A percentile compares a stretch with the other conserved stretches of the same genome.
Evolutionary conservation across 1,140 invertebrate genomes (phyloP).

Genomic region (Drosophila simulans): DNA sequence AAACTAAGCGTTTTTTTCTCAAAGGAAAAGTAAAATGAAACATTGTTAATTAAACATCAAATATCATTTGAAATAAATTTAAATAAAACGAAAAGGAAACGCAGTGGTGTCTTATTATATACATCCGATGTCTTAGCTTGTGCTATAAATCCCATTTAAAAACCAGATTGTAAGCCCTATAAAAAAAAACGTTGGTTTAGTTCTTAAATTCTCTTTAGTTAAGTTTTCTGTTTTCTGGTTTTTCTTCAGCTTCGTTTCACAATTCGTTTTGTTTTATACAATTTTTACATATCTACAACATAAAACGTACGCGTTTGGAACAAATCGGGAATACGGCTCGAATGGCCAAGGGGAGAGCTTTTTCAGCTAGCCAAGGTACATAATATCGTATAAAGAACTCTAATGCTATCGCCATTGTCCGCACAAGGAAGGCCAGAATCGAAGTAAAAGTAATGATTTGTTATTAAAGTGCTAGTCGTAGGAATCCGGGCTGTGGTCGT

Average conservation of each 20-base stretch:
- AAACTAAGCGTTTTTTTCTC: conserved; percentile 80
- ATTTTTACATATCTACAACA: conserved; percentile 81
- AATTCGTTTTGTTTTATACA: conserved; percentile 59
- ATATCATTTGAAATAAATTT: conserved; percentile 80
- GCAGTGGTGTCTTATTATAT: neutral
- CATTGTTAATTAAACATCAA: conserved; percentile 81
- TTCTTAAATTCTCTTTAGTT: conserved; percentile 28
- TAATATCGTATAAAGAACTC: conserved; percentile 55
- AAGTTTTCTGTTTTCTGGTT: conserved; percentile 4
- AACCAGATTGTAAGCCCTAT: neutral
- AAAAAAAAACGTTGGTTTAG: conserved; percentile 1
- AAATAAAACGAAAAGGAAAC: conserved; percentile 44
- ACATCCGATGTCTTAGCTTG: neutral
- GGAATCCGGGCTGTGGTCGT: conserved; percentile 2
- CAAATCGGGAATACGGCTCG: neutral
- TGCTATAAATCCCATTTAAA: neutral
- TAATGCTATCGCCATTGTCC: conserved; percentile 21
- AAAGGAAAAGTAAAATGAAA: conserved; percentile 70
- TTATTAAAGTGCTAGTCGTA: conserved; percentile 12
- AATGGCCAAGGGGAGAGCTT: neutral
- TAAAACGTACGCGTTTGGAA: conserved; percentile 53
- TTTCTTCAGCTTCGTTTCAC: conserved; percentile 39
- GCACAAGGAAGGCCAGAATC: conserved; percentile 22
- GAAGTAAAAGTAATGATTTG: conserved; percentile 24
- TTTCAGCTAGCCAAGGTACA: conserved; percentile 61